Base-by-base conservation (phyloP, 2,113 vertebrate genomes). In the Rhea pennata region DNA sequence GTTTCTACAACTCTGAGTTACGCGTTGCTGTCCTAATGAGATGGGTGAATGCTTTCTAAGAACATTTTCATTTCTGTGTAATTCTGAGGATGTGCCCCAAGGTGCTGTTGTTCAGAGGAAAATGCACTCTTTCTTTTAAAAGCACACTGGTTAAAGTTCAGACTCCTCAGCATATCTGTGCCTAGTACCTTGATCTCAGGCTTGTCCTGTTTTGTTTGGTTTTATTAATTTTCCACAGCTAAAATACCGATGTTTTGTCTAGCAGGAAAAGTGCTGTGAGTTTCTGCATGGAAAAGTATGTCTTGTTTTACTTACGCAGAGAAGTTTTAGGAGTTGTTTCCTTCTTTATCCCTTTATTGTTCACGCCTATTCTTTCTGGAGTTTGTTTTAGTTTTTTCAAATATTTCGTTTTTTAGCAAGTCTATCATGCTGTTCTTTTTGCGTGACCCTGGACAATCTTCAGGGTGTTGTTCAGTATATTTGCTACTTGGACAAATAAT, bases 141-240 rank as follows among this genome's bases (percentile, higher is more conserved):
- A 0, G 0, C 48, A 5, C 59, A 10, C 40, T 86, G 23, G 21
- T 81, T 72, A 33, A 21, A 62, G n/a, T n/a, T 80, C 46, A 31
- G 20, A 31, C 66, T 54, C 53, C 84, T 69, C 54, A 8, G 82
- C 31, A 5, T 23, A 22, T 29, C 65, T 87, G 24, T 36, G 33
- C 50, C 39, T 72, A 66, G 29, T 3, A 1, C 69, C 75, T 90
- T 71, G 11, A 39, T 74, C 21, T 77, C 42, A 80, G 19, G 23
- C 42, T 74, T 84, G 9, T 84, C 92, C 73, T 81, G 4, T 92
- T 71, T 67, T 31, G 16, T 72, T 89, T 76, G 10, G 16, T 84
- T 82, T 46, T 48, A 74, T 96, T 96, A 76, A 19, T 93, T 88
- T 97, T 94, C 89, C n/a, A 69, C 54, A 91, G 76, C 80, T 80